Base-by-base conservation (phyloP, 2,888 invertebrate species). In the Phortica magna region DNA sequence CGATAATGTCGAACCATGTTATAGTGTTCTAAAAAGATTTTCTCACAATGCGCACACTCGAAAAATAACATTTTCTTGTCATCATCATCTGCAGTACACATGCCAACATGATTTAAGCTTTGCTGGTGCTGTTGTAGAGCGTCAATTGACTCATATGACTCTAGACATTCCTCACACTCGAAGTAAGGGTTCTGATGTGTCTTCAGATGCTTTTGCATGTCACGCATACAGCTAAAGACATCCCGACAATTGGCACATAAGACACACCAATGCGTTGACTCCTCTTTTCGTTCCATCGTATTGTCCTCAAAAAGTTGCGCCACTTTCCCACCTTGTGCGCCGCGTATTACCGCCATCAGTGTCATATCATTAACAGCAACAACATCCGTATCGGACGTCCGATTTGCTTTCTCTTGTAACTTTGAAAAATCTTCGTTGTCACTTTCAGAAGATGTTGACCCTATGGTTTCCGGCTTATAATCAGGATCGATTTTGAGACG, bases 1-100 rank as follows among this genome's bases (percentile, higher is more conserved):
- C 97, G 94, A 93, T 80, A 80, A 55, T 98, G 96, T 80, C 95
- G 93, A 88, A 95, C 94, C 80, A 96, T 92, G 74, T 96, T 92
- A 88, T 95, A 95, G 80, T 94, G 95, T 89, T 95, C 95, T 82
- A 95, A 94, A 92, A 97, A 97, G 76, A 93, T 93, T 90, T 95
- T 96, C 72, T 94, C 94, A 91, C 97, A 97, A 86, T 95, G 95
- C 86, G 93, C 94, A 90, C 96, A 96, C 55, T 95, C 94, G 42
- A 53, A 71, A 12, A 71, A 14, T n/a, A 71, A 12, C 31, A 48
- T 14, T n/a, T 10, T 3, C 12, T 17, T 17, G 12, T 19, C 31
- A 2, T 48, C 39, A 7, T 14, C 31, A 41, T 64, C 53, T 74
- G 93, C 88, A 14, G 92, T 84, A 9, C 92, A 92, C 83, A 94